A percentile compares a stretch with the other conserved stretches of the same genome.
Conservation (phyloP, 2,797 vertebrate species). For the Lacerta agilis region DNA sequence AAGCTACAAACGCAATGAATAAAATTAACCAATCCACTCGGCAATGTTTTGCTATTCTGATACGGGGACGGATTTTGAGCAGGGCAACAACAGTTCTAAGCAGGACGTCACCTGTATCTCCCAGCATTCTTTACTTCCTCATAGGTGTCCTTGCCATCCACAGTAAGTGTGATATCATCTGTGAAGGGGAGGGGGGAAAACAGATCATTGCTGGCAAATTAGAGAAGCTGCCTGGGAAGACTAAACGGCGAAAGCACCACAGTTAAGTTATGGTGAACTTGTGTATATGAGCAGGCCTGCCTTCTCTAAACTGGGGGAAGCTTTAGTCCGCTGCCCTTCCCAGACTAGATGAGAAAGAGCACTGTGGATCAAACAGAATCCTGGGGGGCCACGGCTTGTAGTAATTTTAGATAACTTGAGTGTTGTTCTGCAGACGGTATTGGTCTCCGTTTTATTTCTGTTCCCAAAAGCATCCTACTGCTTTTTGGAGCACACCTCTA, state of each 20-base stretch:
- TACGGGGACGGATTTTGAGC: neutral
- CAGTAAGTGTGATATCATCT: constrained; percentile 96
- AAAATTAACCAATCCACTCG: neutral
- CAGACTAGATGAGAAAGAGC: neutral
- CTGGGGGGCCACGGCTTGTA: neutral
- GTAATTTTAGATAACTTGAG: neutral
- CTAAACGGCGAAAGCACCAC: neutral
- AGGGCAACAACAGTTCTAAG: constrained; percentile 4
- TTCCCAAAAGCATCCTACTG: neutral
- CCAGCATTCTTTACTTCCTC: constrained; percentile 94
- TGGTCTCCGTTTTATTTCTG: neutral
- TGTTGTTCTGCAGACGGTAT: neutral
- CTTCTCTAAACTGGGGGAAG: neutral
- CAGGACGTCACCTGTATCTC: constrained; percentile 87
- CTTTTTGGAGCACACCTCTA: neutral
- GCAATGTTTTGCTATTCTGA: neutral
- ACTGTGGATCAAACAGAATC: neutral
- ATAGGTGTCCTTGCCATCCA: constrained; percentile 94
- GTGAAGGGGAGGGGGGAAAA: constrained; percentile 15
- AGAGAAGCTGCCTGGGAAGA: neutral
- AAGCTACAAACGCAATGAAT: neutral
- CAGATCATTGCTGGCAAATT: neutral
- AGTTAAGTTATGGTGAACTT: neutral
- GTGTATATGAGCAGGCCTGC: neutral
- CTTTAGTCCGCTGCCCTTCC: neutral